Evolutionary conservation across 2,888 invertebrate species (phyloP), one percentile per base, ranked within the genome.

Genomic region (Drosophila meridiana): DNA sequence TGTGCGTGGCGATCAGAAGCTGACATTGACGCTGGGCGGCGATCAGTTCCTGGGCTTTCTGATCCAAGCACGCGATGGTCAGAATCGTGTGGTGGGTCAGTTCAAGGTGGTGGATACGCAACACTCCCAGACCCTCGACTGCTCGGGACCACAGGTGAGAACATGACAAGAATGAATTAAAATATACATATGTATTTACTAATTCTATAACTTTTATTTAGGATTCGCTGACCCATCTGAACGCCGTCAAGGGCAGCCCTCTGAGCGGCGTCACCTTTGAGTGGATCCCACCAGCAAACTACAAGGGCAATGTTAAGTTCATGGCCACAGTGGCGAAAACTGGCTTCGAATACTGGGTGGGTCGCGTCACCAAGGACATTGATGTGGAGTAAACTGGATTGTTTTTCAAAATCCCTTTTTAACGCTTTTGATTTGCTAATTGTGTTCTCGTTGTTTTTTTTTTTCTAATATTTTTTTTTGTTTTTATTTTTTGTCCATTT

Each of bases 281-380:
- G 20, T 96, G 96, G 96, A 94, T 94, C 64, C 94, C 96, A 11
- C 96, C 96, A 43, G 93, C 94, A 52, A 93, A 93, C 69, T 93
- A 95, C 82, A 95, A 94, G 87, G 96, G 94, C 74, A 94, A 94
- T 76, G 94, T 95, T 73, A 94, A 94, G 86, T 95, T 96, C 92
- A 95, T 96, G 89, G 95, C 94, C 20, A 96, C 96, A 43, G 94
- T 96, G 64, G 96, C 95, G 42, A 93, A 94, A 90, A 95, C 95
- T 90, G 96, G 96, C n/a, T 95, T 94, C 7, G 94, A 94, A 14
- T 96, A 95, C 93, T 96, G 96, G 96, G 95, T 95, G 4, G 94
- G 94, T 53, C 94, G 95, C 59, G 95, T 95, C 89, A 95, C 95
- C 40, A 95, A 94, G 62, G 94, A 94, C 52, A 93, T 96, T 65